Base-by-base conservation (phyloP, 2,888 invertebrate species). In the Dicranocentrus wangi region DNA sequence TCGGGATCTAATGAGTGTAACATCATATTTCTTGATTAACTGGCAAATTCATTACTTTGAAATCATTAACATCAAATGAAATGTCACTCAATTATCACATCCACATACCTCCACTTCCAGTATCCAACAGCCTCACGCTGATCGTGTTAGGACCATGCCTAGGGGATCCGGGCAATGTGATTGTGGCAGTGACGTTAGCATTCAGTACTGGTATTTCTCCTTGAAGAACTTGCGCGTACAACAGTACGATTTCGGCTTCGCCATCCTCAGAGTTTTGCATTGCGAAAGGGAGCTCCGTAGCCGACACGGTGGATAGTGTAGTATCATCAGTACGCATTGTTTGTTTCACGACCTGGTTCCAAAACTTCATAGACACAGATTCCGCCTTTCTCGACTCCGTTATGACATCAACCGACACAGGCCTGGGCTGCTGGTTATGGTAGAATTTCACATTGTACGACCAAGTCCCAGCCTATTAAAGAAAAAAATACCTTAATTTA, bases 1-100 rank as follows among this genome's bases (percentile, higher is more conserved):
- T 90, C 90, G 13, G 89, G 88, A 83, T 89, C 87, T 87, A 71
- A 69, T 28, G 42, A 61, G 10, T 13, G n/a, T 43, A 61, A 61
- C 17, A 17, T 32, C n/a, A 25, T 3, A 61, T 61, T 58, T 58
- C 53, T 32, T 61, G 2, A 43, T 43, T 43, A 8, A 43, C 13
- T 3, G n/a, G n/a, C n/a, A n/a, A 39, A 39, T 39, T 39, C 39
- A 39, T 39, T 39, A 55, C n/a, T n/a, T n/a, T n/a, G n/a, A n/a
- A 60, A 60, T 25, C 60, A 60, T 71, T 71, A 13, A 42, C 42
- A 42, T 39, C 39, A 3, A 55, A 23, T 21, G 19, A 7, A 19
- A 55, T 21, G n/a, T 13, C 17, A 51, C 7, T n/a, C 51, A n/a
- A 13, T 51, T 51, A 13, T 51, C n/a, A n/a, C 5, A 5, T 51